Evolutionary conservation across 2,797 vertebrate species (phyloP), one percentile per base, ranked within the genome.

Genomic region (Ptychadena robeensis): DNA sequence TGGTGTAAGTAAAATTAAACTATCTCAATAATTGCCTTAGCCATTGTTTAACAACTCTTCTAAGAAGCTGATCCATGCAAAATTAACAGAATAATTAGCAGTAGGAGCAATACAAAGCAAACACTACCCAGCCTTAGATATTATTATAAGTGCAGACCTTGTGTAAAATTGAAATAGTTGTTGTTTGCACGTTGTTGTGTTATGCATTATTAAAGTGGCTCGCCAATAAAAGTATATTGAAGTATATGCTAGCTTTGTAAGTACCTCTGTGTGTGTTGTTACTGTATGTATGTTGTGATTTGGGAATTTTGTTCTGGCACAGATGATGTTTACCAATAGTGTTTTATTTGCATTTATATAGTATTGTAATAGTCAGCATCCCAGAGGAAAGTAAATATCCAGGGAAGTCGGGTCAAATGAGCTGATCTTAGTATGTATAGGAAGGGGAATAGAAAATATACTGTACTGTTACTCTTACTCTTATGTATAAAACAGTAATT

Each of bases 251-350:
- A n/a, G 35, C 74, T 77, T 34, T 77, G 75, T 31, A 48, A 67
- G 63, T 78, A 66, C 30, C 31, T 78, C 35, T 78, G 75, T 34
- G 37, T 31, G 14, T 64, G 59, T 53, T 34, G 38, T 18, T 53
- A 34, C 66, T 67, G 63, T 67, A 53, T n/a, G n/a, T n/a, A n/a
- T n/a, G n/a, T n/a, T 53, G 75, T 11, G 75, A 78, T 78, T 78
- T 34, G 37, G 75, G 38, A 67, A 27, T 30, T 67, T 31, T 15
- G 37, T 67, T 48, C 38, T 48, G 75, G 10, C 75, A 31, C 12
- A 32, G 48, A 65, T 35, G 31, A 53, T 67, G 64, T 30, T 78
- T 78, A 67, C 48, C 75, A 53, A 78, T 78, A 27, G 30, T 48
- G 64, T 48, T 67, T 67, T 78, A 66, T 78, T 30, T 35, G 30